Base-by-base conservation (phyloP, 2,888 invertebrate genomes). In the Leptodirus hochenwartii region DNA sequence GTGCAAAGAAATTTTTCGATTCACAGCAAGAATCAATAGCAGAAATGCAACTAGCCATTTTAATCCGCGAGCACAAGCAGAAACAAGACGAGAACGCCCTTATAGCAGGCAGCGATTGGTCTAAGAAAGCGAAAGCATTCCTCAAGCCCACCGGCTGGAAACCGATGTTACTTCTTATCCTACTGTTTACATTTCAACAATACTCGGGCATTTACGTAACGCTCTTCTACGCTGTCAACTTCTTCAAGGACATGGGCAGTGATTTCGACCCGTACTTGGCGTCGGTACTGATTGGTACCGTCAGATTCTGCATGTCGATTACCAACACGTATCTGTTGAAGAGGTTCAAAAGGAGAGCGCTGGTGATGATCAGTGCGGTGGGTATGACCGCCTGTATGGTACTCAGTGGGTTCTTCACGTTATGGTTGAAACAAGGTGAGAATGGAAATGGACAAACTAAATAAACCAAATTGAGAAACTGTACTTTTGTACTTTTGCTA, bases 181-280 rank as follows among this genome's bases (percentile, higher is more conserved):
- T 61, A 6, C 47, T 69, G 9, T 69, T 68, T 45, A 50, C 61
- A 25, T 63, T 66, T 41, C 68, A 69, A 45, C 66, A 69, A 40
- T 66, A 64, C 37, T 59, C 64, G 14, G 69, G 69, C 22, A 66
- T 69, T 37, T 69, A 69, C 40, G 63, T 67, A 5, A 67, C 66
- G 1, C 50, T 68, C 2, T 69, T 68, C 47, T 68, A 66, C 43
- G 66, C 68, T 0, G 64, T 69, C 14, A 61, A 59, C 9, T 65
- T 67, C 49, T 65, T 42, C 1, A 39, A 65, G 62, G 62, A 62
- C 45, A 58, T 62, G 17, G 62, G 61, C 3, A 57, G 59, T 14
- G 47, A 48, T 1, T 49, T 67, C 11, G 56, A 68, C 42, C 56
- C 62, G 2, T 65, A 63, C 37, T 37, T 61, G 4, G 63, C 64